A percentile compares a stretch with the other conserved stretches of the same genome.
Evolutionary conservation across 2,797 vertebrate species (phyloP).

Genomic region (Acanthurus lineatus): DNA sequence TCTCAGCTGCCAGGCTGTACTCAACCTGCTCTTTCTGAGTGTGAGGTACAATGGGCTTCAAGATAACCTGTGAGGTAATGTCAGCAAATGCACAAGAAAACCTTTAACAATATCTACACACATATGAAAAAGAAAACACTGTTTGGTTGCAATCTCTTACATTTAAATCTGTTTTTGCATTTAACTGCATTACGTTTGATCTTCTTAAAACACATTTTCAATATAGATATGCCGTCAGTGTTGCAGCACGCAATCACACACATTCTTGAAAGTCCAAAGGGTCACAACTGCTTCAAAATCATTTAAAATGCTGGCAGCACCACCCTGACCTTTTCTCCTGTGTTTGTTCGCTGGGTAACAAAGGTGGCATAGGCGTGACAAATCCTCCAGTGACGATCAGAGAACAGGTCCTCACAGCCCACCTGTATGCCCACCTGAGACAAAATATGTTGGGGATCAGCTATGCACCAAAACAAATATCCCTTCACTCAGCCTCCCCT

Average conservation of each 20-base stretch:
- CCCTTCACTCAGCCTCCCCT: too few relatives aligned
- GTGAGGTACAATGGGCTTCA: constrained; percentile 82
- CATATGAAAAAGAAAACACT: background rate
- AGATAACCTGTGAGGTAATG: constrained; percentile 84
- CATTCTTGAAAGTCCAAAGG: background rate
- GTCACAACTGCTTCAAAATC: background rate
- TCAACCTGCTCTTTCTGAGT: constrained; percentile 91
- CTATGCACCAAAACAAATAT: too few relatives aligned
- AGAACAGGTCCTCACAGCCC: constrained; percentile 91
- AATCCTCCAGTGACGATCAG: constrained; percentile 89
- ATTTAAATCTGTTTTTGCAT: background rate
- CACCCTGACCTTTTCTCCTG: constrained; percentile 84
- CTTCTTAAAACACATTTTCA: too few relatives aligned
- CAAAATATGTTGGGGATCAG: background rate
- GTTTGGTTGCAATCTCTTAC: background rate
- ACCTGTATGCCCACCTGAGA: constrained; percentile 93
- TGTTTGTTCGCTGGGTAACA: constrained; percentile 86
- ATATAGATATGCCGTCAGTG: background rate
- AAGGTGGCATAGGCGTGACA: constrained; percentile 95
- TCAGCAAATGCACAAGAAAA: background rate
- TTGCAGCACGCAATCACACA: background rate
- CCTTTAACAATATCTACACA: background rate
- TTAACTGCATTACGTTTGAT: background rate
- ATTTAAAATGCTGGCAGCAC: background rate
- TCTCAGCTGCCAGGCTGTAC: constrained; percentile 92